Percentiles rank a stretch among this genome's conserved stretches.
These are phyloP conservation scores for Podarcis lilfordi DNA, from an alignment of 2,797 vertebrate species.

Conservation along the genomic window DNA sequence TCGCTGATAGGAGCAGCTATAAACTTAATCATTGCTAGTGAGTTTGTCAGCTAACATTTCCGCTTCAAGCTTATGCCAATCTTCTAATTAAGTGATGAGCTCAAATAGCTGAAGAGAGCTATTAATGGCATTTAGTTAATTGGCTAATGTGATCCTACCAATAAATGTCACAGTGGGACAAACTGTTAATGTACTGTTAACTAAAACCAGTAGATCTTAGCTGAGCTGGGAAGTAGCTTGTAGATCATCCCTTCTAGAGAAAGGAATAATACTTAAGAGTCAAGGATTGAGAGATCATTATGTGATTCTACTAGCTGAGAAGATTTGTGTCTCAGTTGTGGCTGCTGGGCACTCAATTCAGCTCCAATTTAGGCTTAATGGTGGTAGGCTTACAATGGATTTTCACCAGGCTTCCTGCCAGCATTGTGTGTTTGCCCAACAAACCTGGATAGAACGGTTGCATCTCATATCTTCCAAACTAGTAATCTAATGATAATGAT, in stretches of 20 bases:
- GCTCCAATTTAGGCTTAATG: no score
- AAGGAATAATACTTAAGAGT: neutral
- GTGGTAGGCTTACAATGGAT: no score
- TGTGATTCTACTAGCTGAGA: neutral
- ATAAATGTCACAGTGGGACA: constrained; percentile 63
- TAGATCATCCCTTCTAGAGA: neutral
- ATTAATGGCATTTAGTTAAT: constrained; percentile 71
- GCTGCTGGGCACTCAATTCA: neutral
- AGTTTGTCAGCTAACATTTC: constrained; percentile 64
- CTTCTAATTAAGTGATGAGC: constrained; percentile 72
- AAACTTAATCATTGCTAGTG: constrained; percentile 58
- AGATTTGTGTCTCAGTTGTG: neutral
- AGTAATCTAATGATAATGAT: no score
- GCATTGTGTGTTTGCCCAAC: no score
- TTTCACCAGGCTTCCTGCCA: no score
- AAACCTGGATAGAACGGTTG: no score
- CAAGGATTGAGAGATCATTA: no score
- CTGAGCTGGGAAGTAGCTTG: neutral
- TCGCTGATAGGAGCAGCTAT: neutral
- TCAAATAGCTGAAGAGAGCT: constrained; percentile 66
- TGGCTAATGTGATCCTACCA: constrained; percentile 68
- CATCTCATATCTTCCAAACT: no score
- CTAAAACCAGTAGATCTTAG: constrained; percentile 45
- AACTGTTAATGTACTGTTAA: constrained; percentile 52
- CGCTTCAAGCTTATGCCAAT: constrained; percentile 65